phyloP scores from a whole-genome alignment of 1,140 invertebrate genomes.

The Ruditapes philippinarum region DNA sequence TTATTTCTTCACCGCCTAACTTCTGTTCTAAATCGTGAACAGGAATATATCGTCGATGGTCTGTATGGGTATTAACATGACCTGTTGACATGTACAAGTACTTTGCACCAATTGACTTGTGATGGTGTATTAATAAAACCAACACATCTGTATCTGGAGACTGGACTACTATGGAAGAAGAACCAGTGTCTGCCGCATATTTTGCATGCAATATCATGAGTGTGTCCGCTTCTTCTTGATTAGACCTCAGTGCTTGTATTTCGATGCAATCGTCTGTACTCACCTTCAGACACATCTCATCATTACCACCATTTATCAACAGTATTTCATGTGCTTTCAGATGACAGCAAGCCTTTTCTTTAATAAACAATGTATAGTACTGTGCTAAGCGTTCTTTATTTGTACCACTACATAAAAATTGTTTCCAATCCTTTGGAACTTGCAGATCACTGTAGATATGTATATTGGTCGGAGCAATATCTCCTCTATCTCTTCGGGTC shows the following conservation, averaged over 20 bases:
- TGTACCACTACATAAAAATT: background rate
- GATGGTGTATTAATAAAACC: conserved; percentile 24
- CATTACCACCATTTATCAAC: background rate
- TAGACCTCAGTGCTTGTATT: background rate
- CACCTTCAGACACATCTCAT: background rate
- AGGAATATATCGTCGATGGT: conserved; percentile 18
- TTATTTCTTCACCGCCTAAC: background rate
- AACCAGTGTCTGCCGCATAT: background rate
- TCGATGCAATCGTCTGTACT: background rate
- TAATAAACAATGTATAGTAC: background rate
- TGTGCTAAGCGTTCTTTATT: background rate
- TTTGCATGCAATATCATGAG: background rate
- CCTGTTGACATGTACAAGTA: background rate
- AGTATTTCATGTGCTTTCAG: background rate
- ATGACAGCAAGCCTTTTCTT: background rate
- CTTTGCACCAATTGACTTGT: background rate
- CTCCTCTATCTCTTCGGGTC: background rate
- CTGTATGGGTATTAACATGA: background rate
- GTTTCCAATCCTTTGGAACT: conserved; percentile 21
- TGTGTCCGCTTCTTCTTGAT: conserved; percentile 23
- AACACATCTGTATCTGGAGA: conserved; percentile 33
- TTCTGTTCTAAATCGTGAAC: conserved; percentile 3
- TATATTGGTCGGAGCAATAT: background rate
- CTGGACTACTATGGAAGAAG: background rate
- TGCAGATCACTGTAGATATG: background rate